These are phyloP conservation scores for Listronotus bonariensis DNA, from an alignment of 1,140 invertebrate genomes.

Conservation along the genomic window DNA sequence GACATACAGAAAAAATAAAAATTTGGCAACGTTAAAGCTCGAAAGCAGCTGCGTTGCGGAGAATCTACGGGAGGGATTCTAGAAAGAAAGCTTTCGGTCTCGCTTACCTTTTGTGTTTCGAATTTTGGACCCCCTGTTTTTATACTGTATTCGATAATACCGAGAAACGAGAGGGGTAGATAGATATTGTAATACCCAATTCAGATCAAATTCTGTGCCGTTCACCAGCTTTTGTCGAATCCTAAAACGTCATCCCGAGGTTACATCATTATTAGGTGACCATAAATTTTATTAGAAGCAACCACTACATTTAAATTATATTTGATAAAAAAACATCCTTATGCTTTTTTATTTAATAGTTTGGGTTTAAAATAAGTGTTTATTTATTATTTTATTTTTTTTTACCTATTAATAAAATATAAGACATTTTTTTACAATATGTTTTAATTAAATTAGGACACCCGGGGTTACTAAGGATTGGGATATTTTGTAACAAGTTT, in stretches of 20 bases:
- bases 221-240: constrained; percentile 21
- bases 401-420: too few species aligned
- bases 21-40: constrained; percentile 22
- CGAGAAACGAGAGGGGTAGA: constrained; percentile 35
- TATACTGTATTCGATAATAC: constrained; percentile 27
- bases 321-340: too few species aligned
- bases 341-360: too few species aligned
- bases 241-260: constrained; percentile 14
- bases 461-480: too few species aligned
- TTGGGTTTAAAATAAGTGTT: too few species aligned
- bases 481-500: too few species aligned
- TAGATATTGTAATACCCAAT: constrained; percentile 15
- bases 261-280: constrained; percentile 14
- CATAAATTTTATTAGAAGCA: background rate
- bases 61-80: constrained; percentile 39
- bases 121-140: constrained; percentile 29
- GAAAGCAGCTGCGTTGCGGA: constrained; percentile 32
- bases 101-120: constrained; percentile 54
- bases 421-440: too few species aligned
- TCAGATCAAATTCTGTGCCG: constrained; percentile 25
- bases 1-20: too few species aligned
- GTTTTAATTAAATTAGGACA: too few species aligned
- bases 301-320: too few species aligned
- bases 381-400: too few species aligned
- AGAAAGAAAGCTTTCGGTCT: constrained; percentile 44